phyloP scores from a whole-genome alignment of 2,888 invertebrate genomes.

The Sinodicranocentrus sp. region DNA sequence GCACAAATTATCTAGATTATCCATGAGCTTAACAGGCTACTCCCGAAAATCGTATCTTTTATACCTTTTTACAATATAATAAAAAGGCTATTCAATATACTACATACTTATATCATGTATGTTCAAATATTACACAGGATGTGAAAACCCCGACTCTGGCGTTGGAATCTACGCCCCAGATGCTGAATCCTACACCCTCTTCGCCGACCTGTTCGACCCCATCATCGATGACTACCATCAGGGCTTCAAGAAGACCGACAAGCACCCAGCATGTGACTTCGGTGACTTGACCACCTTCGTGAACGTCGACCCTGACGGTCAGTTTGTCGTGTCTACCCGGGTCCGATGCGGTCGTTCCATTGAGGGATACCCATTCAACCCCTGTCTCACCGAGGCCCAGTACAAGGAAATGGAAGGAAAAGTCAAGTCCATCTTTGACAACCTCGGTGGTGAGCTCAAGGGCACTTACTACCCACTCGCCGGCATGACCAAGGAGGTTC shows the following conservation, averaged over 20 bases:
- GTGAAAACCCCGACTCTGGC: constrained; percentile 97
- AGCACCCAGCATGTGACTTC: constrained; percentile 96
- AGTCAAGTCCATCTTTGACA: constrained; percentile 88
- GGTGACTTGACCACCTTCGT: constrained; percentile 94
- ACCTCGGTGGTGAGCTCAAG: constrained; percentile 92
- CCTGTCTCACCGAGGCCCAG: constrained; percentile 96
- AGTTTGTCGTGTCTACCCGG: constrained; percentile 96
- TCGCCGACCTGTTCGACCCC: constrained; percentile 96
- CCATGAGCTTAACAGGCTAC: no score
- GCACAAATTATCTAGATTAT: no score
- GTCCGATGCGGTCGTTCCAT: constrained; percentile 90
- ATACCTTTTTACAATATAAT: no score
- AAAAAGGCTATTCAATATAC: no score
- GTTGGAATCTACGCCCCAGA: constrained; percentile 99
- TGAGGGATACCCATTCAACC: constrained; percentile 96
- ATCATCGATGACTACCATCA: constrained; percentile 98
- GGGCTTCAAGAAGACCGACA: constrained; percentile 96
- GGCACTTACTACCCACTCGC: constrained; percentile 97
- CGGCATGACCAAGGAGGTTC: constrained; percentile 97
- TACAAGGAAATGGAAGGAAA: constrained; percentile 98
- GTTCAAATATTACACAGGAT: no score
- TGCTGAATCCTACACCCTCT: constrained; percentile 95
- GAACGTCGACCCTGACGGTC: constrained; percentile 91
- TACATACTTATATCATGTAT: no score
- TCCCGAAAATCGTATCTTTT: no score